These are phyloP conservation scores for Spodoptera picta DNA, from an alignment of 2,888 invertebrate species.

Conservation along the genomic window DNA sequence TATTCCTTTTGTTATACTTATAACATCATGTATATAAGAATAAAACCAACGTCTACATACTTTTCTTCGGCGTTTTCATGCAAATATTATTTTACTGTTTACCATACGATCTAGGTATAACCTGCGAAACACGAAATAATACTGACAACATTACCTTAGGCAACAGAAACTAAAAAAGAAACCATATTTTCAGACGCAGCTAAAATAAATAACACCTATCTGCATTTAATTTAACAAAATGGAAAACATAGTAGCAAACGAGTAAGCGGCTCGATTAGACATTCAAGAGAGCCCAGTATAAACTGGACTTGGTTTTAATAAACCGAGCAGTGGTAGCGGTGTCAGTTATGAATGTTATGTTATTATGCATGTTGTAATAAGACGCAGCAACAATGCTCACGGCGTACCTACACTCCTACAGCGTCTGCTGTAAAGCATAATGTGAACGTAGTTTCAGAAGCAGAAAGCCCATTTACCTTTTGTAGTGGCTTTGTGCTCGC, in stretches of 20 bases:
- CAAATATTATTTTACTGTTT: conserved; percentile 9
- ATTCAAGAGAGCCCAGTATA: conserved; percentile 69
- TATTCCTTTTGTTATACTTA: neutral
- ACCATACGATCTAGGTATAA: neutral
- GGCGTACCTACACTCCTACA: conserved; percentile 50
- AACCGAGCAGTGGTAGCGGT: conserved; percentile 67
- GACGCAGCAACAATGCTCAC: conserved; percentile 69
- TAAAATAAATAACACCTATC: conserved; percentile 10
- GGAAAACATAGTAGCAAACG: conserved; percentile 63
- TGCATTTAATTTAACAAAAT: conserved; percentile 55
- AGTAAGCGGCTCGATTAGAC: conserved; percentile 74
- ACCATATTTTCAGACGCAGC: conserved; percentile 4
- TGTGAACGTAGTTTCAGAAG: conserved; percentile 75
- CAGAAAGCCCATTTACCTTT: conserved; percentile 82
- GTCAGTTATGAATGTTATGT: conserved; percentile 79
- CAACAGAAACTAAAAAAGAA: neutral
- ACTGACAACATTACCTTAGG: neutral
- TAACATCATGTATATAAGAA: neutral
- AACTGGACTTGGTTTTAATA: conserved; percentile 73
- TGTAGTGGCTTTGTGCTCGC: conserved; percentile 81
- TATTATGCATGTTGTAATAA: conserved; percentile 78
- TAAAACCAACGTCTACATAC: neutral
- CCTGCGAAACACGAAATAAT: neutral
- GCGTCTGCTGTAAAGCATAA: conserved; percentile 74
- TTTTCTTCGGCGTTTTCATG: neutral